Percentiles rank a stretch among this genome's conserved stretches.
These are phyloP conservation scores for Etheostoma perlongum DNA, from an alignment of 2,797 vertebrate species.

Conservation along the genomic window DNA sequence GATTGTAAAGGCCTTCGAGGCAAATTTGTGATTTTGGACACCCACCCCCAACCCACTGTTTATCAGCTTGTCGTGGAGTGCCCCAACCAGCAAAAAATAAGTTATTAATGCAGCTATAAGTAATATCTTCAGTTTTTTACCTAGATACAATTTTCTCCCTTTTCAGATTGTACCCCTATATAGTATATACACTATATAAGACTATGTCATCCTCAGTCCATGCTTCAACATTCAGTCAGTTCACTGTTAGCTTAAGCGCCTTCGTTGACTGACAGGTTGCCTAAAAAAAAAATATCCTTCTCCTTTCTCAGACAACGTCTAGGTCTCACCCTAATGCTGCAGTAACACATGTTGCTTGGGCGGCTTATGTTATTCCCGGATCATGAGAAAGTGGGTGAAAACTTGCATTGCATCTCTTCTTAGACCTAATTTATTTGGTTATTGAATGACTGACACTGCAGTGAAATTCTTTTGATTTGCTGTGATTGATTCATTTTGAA, in stretches of 20 bases:
- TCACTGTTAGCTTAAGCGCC: background rate
- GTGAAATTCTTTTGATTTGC: slow-evolving; percentile 6
- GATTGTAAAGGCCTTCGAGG: background rate
- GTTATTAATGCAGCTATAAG: background rate
- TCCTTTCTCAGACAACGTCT: background rate
- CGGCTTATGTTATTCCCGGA: slow-evolving; percentile 2
- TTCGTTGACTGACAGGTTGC: background rate
- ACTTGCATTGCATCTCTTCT: background rate
- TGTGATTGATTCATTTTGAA: slow-evolving; percentile 45
- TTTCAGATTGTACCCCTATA: background rate
- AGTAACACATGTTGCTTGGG: background rate
- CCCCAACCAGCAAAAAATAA: background rate
- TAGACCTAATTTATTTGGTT: slow-evolving; percentile 8
- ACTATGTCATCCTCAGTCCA: no score
- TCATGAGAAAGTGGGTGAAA: slow-evolving; percentile 2
- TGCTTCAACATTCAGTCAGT: no score
- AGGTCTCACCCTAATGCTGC: background rate
- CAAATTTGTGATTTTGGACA: background rate
- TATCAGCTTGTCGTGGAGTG: background rate
- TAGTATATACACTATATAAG: no score
- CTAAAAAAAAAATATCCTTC: background rate
- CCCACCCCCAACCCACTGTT: background rate
- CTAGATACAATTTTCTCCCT: background rate
- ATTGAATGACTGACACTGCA: slow-evolving; percentile 5
- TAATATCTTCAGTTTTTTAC: background rate